These are phyloP conservation scores for Dromococcyx pavoninus DNA, from an alignment of 2,797 vertebrate genomes.

Conservation along the genomic window DNA sequence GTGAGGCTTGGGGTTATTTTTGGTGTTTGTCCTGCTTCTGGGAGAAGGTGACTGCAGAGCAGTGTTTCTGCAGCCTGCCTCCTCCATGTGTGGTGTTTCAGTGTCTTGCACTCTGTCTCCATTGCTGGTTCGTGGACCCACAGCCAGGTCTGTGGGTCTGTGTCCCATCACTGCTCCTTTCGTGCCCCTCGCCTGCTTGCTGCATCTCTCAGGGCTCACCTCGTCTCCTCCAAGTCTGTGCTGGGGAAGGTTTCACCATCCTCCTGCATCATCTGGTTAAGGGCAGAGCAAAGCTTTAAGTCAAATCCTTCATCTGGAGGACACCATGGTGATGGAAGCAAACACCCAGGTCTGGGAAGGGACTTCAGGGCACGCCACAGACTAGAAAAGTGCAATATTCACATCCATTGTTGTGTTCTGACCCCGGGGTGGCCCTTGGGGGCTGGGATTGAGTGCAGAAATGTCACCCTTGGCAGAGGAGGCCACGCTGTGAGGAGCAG, in stretches of 20 bases:
- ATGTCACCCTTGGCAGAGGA: neutral
- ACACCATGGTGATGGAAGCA: neutral
- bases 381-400: conserved; percentile 38
- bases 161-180: neutral
- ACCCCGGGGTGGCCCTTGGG: neutral
- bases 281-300: conserved; percentile 2
- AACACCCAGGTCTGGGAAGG: neutral
- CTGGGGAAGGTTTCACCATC: neutral
- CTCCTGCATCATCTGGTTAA: fast-evolving
- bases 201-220: neutral
- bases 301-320: neutral
- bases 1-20: neutral
- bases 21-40: fast-evolving
- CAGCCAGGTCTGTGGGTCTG: neutral
- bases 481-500: neutral
- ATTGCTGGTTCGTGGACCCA: neutral
- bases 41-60: neutral
- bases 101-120: neutral
- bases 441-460: neutral
- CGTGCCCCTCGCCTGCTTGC: neutral
- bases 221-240: neutral
- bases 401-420: neutral
- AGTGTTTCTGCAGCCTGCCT: neutral
- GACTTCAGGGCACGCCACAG: neutral
- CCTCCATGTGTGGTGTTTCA: neutral